A percentile compares a stretch with the other conserved stretches of the same genome.
Evolutionary conservation across 2,888 invertebrate genomes (phyloP).

Genomic region (Apodemia mormo): DNA sequence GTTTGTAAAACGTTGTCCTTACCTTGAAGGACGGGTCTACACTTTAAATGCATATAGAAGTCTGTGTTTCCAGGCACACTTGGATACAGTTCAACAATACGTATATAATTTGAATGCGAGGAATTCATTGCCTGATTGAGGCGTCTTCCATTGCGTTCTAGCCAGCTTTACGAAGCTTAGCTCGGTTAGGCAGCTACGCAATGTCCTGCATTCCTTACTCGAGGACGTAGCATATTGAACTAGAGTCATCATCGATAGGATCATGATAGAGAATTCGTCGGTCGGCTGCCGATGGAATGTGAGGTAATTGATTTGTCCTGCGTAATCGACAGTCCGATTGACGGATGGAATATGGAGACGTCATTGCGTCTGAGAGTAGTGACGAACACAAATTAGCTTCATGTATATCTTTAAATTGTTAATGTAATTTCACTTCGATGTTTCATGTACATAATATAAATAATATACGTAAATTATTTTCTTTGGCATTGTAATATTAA

Average conservation of each 20-base stretch:
- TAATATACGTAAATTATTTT: no score
- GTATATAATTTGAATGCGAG: constrained; percentile 59
- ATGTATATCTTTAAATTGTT: background rate
- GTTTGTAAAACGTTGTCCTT: background rate
- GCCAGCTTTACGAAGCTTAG: constrained; percentile 60
- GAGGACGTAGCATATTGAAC: constrained; percentile 55
- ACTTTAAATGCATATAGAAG: background rate
- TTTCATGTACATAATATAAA: no score
- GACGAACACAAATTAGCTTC: background rate
- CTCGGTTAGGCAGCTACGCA: constrained; percentile 50
- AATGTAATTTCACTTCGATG: no score
- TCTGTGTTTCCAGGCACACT: constrained; percentile 47
- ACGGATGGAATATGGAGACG: constrained; percentile 8
- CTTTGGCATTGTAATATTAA: no score
- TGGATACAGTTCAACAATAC: constrained; percentile 51
- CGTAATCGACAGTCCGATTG: constrained; percentile 59
- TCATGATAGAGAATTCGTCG: constrained; percentile 78
- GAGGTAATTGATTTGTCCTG: constrained; percentile 79
- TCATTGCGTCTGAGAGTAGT: background rate
- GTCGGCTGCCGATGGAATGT: constrained; percentile 71
- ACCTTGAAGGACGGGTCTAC: background rate
- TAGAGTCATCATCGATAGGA: constrained; percentile 69
- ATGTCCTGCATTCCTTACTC: constrained; percentile 61
- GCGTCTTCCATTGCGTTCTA: constrained; percentile 66
- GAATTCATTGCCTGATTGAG: constrained; percentile 71